These are phyloP conservation scores for Bradypodion pumilum DNA, from an alignment of 2,797 vertebrate species.

Conservation along the genomic window DNA sequence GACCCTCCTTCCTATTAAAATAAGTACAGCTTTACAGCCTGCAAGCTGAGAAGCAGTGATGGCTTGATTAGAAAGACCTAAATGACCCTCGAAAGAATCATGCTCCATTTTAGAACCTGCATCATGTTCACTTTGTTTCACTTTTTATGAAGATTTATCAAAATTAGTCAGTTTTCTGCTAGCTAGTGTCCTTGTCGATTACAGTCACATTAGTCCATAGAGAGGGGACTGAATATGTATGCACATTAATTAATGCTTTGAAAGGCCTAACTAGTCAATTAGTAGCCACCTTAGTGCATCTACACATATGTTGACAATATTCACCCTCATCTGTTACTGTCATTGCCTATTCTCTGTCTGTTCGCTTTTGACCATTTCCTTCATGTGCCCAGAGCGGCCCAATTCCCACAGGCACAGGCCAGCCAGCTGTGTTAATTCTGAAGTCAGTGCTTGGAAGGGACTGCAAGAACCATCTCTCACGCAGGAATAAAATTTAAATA, in stretches of 20 bases:
- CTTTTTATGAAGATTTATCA: neutral
- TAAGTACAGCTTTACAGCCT: too few species aligned
- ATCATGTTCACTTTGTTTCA: too few species aligned
- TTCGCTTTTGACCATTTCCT: slow-evolving; percentile 28
- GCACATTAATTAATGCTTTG: slow-evolving; percentile 37
- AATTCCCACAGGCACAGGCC: neutral
- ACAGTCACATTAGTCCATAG: neutral
- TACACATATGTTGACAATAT: slow-evolving; percentile 28
- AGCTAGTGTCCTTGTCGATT: slow-evolving; percentile 11
- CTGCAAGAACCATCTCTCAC: neutral
- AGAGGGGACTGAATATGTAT: neutral
- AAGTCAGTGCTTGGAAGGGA: neutral
- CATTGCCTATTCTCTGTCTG: slow-evolving; percentile 16
- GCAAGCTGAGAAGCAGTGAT: too few species aligned
- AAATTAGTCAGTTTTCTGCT: neutral
- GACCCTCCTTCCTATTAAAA: too few species aligned
- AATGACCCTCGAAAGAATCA: neutral
- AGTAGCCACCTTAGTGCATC: slow-evolving; percentile 11
- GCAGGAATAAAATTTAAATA: neutral
- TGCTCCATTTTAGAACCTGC: neutral
- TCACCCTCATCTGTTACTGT: slow-evolving; percentile 41
- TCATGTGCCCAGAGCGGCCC: slow-evolving; percentile 25
- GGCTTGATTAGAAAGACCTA: neutral
- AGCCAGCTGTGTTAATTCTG: neutral
- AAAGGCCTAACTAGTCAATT: slow-evolving; percentile 41